Evolutionary conservation across 2,888 invertebrate species (phyloP), one percentile per base, ranked within the genome.

Genomic region (Chouioia cunea): DNA sequence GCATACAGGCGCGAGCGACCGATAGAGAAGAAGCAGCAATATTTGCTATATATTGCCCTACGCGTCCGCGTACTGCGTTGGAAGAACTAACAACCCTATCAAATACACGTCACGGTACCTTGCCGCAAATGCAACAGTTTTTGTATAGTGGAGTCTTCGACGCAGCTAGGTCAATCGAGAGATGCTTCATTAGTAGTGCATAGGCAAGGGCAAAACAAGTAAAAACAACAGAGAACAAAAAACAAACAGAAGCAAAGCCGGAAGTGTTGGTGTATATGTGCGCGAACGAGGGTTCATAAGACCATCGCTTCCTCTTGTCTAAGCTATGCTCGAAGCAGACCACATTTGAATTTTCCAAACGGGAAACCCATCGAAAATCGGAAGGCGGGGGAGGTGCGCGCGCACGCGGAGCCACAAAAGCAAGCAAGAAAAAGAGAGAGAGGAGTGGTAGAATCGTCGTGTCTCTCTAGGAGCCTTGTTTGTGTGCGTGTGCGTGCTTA

Each of bases 61-160:
- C 68, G 63, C 68, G 68, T 68, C 60, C 50, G 46, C 62, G 62
- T 68, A 62, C 68, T 68, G 62, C 68, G 68, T 68, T 68, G 62
- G 62, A 68, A 68, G 68, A 62, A 52, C 68, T 60, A 59, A 44
- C 66, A 57, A 10, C 47, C n/a, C n/a, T 22, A n/a, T 15, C 4
- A n/a, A n/a, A n/a, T n/a, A n/a, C n/a, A n/a, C n/a, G n/a, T n/a
- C n/a, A n/a, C n/a, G n/a, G n/a, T n/a, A n/a, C n/a, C n/a, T n/a
- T n/a, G n/a, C n/a, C n/a, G n/a, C n/a, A n/a, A n/a, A n/a, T n/a
- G n/a, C n/a, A n/a, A n/a, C n/a, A n/a, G n/a, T n/a, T n/a, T n/a
- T n/a, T n/a, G n/a, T n/a, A n/a, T n/a, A n/a, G n/a, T n/a, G n/a
- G n/a, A n/a, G n/a, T n/a, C n/a, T n/a, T n/a, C n/a, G n/a, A n/a